Conservation (phyloP, 2,113 vertebrate genomes). For the Cochlearius cochlearius region DNA sequence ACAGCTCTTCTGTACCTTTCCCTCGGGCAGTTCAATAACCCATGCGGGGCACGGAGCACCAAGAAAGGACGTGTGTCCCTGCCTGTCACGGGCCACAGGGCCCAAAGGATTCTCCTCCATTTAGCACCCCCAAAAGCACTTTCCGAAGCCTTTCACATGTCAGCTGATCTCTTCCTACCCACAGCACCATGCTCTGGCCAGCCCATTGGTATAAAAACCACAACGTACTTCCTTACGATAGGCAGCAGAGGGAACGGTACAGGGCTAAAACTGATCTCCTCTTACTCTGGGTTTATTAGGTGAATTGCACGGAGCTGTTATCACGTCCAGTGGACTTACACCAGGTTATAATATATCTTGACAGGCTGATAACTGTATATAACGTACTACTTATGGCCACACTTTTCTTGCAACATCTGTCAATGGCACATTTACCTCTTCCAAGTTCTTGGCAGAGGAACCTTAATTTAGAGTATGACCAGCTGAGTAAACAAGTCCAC, state of each 20-base stretch:
- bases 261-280: background rate
- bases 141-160: background rate
- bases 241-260: background rate
- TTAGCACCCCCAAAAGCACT: background rate
- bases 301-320: background rate
- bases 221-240: background rate
- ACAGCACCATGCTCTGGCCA: background rate
- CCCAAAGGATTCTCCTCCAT: background rate
- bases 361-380: background rate
- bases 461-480: background rate
- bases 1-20: background rate
- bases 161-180: background rate
- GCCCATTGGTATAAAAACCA: background rate
- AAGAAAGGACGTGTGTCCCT: background rate
- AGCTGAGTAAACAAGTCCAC: background rate
- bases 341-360: background rate
- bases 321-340: fast-evolving
- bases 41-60: background rate
- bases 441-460: background rate
- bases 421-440: background rate
- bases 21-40: background rate
- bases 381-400: background rate
- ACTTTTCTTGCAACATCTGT: background rate
- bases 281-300: background rate
- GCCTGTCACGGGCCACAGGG: background rate